A percentile compares a stretch with the other conserved stretches of the same genome.
These are phyloP conservation scores for Ciconia maguari DNA, from an alignment of 2,113 vertebrate species.

Conservation along the genomic window DNA sequence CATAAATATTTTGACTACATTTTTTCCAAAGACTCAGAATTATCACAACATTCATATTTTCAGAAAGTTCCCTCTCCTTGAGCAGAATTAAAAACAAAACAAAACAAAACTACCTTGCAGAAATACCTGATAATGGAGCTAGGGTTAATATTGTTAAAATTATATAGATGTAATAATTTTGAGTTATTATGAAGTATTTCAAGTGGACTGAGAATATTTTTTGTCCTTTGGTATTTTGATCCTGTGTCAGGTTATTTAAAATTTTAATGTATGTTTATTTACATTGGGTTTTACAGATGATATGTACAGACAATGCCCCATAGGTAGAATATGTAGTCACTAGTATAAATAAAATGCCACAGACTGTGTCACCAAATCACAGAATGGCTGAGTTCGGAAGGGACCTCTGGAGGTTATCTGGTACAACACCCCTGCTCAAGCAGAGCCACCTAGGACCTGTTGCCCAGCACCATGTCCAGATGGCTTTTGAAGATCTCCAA, in stretches of 20 bases:
- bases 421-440: fast-evolving
- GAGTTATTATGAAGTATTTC: not conserved
- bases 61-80: not conserved
- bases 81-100: not conserved
- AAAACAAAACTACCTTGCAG: not conserved
- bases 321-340: not conserved
- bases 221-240: not conserved
- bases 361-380: not conserved
- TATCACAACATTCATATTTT: not conserved
- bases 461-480: not conserved
- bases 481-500: not conserved
- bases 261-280: not conserved
- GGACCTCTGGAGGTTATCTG: not conserved
- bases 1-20: not conserved
- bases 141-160: not conserved
- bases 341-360: not conserved
- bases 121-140: not conserved
- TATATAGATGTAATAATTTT: not conserved
- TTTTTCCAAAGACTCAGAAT: not conserved
- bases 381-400: not conserved
- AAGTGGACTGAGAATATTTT: not conserved
- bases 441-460: fast-evolving
- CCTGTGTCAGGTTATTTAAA: not conserved
- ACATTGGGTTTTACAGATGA: not conserved
- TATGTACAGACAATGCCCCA: not conserved